Percentiles rank a stretch among this genome's conserved stretches.
These are phyloP conservation scores for Caiman crocodilus DNA, from an alignment of 2,797 vertebrate genomes.

Conservation along the genomic window DNA sequence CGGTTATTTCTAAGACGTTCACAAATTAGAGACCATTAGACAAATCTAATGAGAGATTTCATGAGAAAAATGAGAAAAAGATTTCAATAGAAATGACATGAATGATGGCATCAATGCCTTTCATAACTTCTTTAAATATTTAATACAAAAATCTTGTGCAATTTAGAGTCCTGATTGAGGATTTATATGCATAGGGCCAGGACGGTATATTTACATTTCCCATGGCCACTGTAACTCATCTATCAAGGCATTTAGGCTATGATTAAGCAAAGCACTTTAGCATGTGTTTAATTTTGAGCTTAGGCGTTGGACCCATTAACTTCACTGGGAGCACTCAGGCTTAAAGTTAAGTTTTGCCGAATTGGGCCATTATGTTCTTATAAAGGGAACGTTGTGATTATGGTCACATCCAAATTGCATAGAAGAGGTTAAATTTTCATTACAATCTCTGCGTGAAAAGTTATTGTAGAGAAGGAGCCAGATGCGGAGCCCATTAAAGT, in stretches of 20 bases:
- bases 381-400: background rate
- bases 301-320: background rate
- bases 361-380: background rate
- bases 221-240: conserved; percentile 53
- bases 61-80: too few species aligned
- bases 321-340: background rate
- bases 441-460: background rate
- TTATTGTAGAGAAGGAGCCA: background rate
- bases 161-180: conserved; percentile 10
- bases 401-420: background rate
- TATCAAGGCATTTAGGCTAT: background rate
- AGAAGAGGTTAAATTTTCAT: background rate
- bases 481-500: background rate
- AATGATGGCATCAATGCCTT: conserved; percentile 36
- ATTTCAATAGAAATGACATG: conserved; percentile 6
- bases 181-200: conserved; percentile 32
- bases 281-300: conserved; percentile 25
- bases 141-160: conserved; percentile 29
- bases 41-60: too few species aligned
- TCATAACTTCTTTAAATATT: conserved; percentile 9
- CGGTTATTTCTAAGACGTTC: conserved; percentile 15
- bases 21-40: conserved; percentile 17
- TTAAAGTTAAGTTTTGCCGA: background rate
- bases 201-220: conserved; percentile 51
- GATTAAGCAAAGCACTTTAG: conserved; percentile 18